Base-by-base conservation (phyloP, 1,140 invertebrate species). In the Magallana ariakensis region DNA sequence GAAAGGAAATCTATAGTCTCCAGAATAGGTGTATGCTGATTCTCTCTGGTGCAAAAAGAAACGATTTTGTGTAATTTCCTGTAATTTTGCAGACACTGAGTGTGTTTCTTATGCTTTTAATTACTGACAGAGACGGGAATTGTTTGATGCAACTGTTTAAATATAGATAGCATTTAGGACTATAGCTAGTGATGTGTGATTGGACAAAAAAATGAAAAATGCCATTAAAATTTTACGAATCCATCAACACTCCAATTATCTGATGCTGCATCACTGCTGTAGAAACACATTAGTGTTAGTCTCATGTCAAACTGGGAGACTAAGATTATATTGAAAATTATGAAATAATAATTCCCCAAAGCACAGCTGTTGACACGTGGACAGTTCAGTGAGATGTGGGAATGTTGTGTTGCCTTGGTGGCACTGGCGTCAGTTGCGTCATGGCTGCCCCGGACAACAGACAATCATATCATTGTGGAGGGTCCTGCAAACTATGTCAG, bases 271-370 rank as follows among this genome's bases (percentile, higher is more conserved):
- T n/a, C 19, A 3, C 6, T 75, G 66, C 33, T 26, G 33, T 9
- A 26, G 33, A 60, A 75, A 75, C 22, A 13, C 62, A 11, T 10
- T 70, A 19, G 15, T 75, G 66, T 46, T 75, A 75, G 19, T 8
- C 66, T 26, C 19, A 22, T 13, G 26, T 10, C 22, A 75, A 75
- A 75, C 10, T 75, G 66, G 22, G 66, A 26, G n/a, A 60, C 15
- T 16, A n/a, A 26, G 66, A 75, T 75, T 75, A 75, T 75, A 75
- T 75, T 75, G 66, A 75, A 75, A 75, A 75, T 33, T 19, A 75
- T 75, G 66, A 75, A 75, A 75, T 5, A 19, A 70, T 22, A 70
- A 19, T 70, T 70, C 62, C 26, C 19, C 19, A 22, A 26, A 75
- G 0, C 22, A 26, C 22, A 8, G 9, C 33, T 5, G 10, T 75